These are phyloP conservation scores for Agonopterix heracliana DNA, from an alignment of 2,888 invertebrate species.

Conservation along the genomic window DNA sequence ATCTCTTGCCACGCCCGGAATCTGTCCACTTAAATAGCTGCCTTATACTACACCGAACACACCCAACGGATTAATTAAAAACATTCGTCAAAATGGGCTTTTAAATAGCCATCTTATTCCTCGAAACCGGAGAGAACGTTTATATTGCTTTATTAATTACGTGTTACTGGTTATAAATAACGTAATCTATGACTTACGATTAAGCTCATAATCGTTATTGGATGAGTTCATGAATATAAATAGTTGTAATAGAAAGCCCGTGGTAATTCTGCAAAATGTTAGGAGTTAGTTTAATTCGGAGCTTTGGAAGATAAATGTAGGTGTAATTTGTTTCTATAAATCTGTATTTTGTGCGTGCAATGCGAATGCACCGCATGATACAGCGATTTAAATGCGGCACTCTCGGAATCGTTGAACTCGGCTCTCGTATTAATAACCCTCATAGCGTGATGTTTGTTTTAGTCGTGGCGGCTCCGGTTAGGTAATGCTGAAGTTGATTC, in stretches of 20 bases:
- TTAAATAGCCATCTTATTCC: constrained; percentile 47
- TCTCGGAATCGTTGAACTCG: constrained; percentile 69
- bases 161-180: constrained; percentile 46
- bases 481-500: constrained; percentile 74
- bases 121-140: constrained; percentile 14
- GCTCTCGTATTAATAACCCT: constrained; percentile 70
- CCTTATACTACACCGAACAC: constrained; percentile 49
- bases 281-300: constrained; percentile 30
- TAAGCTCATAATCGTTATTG: constrained; percentile 46
- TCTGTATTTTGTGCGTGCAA: constrained; percentile 34
- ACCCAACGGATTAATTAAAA: constrained; percentile 63
- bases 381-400: constrained; percentile 51
- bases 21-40: constrained; percentile 55
- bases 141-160: constrained; percentile 40
- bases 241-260: constrained; percentile 33
- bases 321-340: constrained; percentile 35
- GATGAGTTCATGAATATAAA: constrained; percentile 41
- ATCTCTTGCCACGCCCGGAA: constrained; percentile 49
- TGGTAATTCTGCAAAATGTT: constrained; percentile 34
- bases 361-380: constrained; percentile 33
- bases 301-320: constrained; percentile 26
- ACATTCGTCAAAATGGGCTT: constrained; percentile 58
- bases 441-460: constrained; percentile 66
- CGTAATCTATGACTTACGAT: constrained; percentile 52
- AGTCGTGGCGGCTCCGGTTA: constrained; percentile 56